Evolutionary conservation across 2,797 vertebrate genomes (phyloP).

Genomic region (Serranus cabrilla): DNA sequence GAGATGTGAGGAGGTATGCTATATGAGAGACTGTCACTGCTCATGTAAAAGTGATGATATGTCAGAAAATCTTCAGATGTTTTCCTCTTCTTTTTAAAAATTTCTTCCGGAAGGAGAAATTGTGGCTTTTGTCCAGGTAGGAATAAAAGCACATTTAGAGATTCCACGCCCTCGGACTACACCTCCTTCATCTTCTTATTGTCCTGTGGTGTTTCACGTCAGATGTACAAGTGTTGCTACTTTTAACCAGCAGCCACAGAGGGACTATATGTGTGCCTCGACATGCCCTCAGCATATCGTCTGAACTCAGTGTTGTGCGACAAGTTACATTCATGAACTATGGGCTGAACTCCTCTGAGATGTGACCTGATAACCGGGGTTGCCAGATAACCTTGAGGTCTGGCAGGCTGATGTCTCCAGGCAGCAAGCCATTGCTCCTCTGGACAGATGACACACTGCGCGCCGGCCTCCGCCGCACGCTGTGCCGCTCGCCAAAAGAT

Average conservation of each 20-base stretch:
- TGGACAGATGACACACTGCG: constrained; percentile 61
- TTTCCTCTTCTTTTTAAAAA: constrained; percentile 22
- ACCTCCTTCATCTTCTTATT: constrained; percentile 5
- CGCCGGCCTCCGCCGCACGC: constrained; percentile 39
- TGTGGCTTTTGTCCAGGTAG: constrained; percentile 30
- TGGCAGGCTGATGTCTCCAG: constrained; percentile 53
- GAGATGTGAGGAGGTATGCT: constrained; percentile 42
- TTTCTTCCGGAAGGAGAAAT: constrained; percentile 11
- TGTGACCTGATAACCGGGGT: constrained; percentile 64
- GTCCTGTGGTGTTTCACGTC: background rate
- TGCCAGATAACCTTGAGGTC: constrained; percentile 57
- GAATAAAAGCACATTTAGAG: constrained; percentile 13
- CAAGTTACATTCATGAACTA: constrained; percentile 38
- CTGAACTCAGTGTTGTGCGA: constrained; percentile 16
- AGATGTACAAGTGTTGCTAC: background rate
- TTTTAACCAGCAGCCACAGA: constrained; percentile 20
- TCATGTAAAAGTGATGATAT: constrained; percentile 65
- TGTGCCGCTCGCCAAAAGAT: constrained; percentile 65
- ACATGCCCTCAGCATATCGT: constrained; percentile 34
- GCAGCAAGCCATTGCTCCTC: constrained; percentile 44
- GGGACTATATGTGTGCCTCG: background rate
- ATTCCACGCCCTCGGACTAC: constrained; percentile 3
- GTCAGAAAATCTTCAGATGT: constrained; percentile 47
- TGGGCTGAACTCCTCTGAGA: constrained; percentile 43
- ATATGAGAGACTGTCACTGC: constrained; percentile 32